These are phyloP conservation scores for Lacanobia oleracea DNA, from an alignment of 2,888 invertebrate genomes.

Conservation along the genomic window DNA sequence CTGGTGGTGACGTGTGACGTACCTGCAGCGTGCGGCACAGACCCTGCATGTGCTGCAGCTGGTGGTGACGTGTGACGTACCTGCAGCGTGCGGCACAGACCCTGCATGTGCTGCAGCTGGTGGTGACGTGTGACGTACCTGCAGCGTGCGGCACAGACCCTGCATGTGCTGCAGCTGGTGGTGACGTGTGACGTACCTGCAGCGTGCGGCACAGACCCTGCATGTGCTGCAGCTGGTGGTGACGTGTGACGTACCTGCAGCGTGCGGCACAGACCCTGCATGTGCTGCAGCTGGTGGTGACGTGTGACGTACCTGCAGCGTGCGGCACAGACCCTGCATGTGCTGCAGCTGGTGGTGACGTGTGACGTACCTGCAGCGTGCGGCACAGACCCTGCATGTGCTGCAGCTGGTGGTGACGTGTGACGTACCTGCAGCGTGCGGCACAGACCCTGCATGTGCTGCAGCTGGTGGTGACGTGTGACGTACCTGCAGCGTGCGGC, in stretches of 20 bases:
- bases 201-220: constrained; percentile 95
- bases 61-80: too few species aligned
- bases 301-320: constrained; percentile 91
- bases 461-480: constrained; percentile 90
- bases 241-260: constrained; percentile 90
- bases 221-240: constrained; percentile 93
- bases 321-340: constrained; percentile 95
- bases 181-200: constrained; percentile 87
- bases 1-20: too few species aligned
- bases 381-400: constrained; percentile 95
- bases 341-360: constrained; percentile 92
- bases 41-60: too few species aligned
- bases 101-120: too few species aligned
- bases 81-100: too few species aligned
- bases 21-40: too few species aligned
- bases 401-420: constrained; percentile 90
- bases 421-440: constrained; percentile 93
- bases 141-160: too few species aligned
- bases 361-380: constrained; percentile 91
- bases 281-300: constrained; percentile 92
- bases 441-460: constrained; percentile 94
- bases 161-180: too few species aligned
- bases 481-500: constrained; percentile 93
- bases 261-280: constrained; percentile 95
- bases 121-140: too few species aligned